Base-by-base conservation (phyloP, 2,113 vertebrate genomes). In the Dolichallabes microphthalmus region DNA sequence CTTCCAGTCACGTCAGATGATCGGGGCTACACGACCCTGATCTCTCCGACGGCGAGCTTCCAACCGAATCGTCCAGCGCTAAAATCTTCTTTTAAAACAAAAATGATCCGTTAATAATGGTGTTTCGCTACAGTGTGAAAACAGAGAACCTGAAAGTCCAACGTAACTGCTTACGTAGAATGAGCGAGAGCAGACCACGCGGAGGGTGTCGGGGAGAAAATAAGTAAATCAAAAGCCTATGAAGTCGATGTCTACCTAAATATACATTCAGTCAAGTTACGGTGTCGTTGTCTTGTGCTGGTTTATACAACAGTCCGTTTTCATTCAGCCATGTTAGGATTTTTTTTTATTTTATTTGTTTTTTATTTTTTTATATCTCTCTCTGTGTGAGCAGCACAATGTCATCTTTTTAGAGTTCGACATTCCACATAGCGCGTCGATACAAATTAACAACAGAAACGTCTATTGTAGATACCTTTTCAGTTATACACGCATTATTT, bases 241-340 rank as follows among this genome's bases (percentile, higher is more conserved):
- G 90, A 90, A 92, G 88, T 91, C 90, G 94, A 92, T 89, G 75
- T 93, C 92, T 94, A 94, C 92, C 93, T 82, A 92, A 90, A 92
- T 93, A 94, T 95, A 95, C 95, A 95, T 95, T 95, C 94, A 95
- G 93, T 94, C 93, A 91, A 94, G 91, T 93, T 91, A 93, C 94
- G 93, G 92, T 94, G 91, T 94, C 91, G 88, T 94, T 91, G 93
- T 93, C 94, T 95, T 95, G 94, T 95, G 94, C 95, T 95, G 95
- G 94, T 95, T 95, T 95, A 93, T 94, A 93, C 94, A 95, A 95
- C 95, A 95, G 95, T 95, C 95, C 92, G 94, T 95, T 95, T 95
- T 94, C 95, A 94, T 94, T 95, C 95, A 95, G 95, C 95, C 95
- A 95, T 95, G 95, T 95, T 94, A 94, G 92, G 94, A 94, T 94